Base-by-base conservation (phyloP, 2,797 vertebrate species). In the Tragelaphus eurycerus region DNA sequence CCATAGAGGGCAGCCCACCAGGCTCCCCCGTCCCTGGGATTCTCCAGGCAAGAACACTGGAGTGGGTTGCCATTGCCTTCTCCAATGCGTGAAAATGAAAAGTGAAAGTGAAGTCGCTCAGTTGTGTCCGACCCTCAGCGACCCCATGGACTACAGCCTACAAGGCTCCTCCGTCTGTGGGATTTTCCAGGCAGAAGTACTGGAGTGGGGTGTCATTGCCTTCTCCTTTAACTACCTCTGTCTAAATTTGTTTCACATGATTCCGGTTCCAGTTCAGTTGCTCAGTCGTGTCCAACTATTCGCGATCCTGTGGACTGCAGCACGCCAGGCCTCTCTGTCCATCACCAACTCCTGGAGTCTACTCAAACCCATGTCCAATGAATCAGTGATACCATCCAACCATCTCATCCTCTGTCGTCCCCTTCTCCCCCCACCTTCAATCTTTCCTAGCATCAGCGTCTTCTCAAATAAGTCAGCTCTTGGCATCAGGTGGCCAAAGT, bases 291-390 rank as follows among this genome's bases (percentile, higher is more conserved):
- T 71, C 34, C 0, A 0, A 38, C 64, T 38, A 11, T 71, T 71
- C 38, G n/a, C 0, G 0, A 71, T 19, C 5, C 64, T 0, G 1
- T 71, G 2, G 4, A 71, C 34, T 3, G 34, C 19, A 23, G 64
- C 34, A 38, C 0, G 0, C 64, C 19, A 38, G 64, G 19, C 64
- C n/a, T 71, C 34, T 10, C 64, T 71, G 34, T 71, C n/a, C 10
- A 71, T 71, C n/a, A 71, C n/a, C 19, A 71, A 3, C 34, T 71
- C 64, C n/a, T 1, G 2, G 64, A 71, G 5, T 38, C 19, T 3
- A 12, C n/a, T 4, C n/a, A 71, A 38, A 23, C 19, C 34, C 10
- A 38, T 38, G 64, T 71, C n/a, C 64, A 6, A 23, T 12, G 19
- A 71, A 34, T 38, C 3, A 0, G n/a, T 71, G 10, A 71, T 23